Base-by-base conservation (phyloP, 2,113 vertebrate species). In the Campylomormyrus tamandua region DNA sequence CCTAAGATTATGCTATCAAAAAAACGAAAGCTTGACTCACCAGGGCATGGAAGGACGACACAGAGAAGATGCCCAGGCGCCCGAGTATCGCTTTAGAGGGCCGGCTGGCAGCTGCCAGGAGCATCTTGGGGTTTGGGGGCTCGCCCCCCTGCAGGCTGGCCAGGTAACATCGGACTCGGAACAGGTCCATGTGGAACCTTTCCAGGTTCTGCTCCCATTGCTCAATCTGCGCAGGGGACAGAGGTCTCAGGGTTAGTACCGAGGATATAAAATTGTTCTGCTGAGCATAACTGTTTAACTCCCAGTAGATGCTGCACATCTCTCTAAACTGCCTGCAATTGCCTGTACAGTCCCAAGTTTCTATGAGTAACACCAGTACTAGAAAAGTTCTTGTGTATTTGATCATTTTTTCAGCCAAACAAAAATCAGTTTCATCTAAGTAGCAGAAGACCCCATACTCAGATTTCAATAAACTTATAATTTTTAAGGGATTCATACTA, bases 201-300 rank as follows among this genome's bases (percentile, higher is more conserved):
- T 99, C 98, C 95, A 99, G 95, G 93, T 99, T 99, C 95, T 98
- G 98, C 88, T 99, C 98, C 98, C 98, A 99, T 88, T 98, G 98
- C 92, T 97, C 96, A 92, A 99, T 98, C 98, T 99, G 92, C 9
- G 39, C 35, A 88, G 50, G 15, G 35, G 31, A 53, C 85, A 87
- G 50, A 53, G 27, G n/a, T 39, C 50, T 19, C 50, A 31, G n/a
- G 49, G 15, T 52, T 49, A 48, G 52, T 70, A 70, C 62, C 9
- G 7, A 39, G 19, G 7, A 21, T 83, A n/a, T 11, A 17, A 77
- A 77, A 77, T 17, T 77, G 27, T 7, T 77, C 31, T 39, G 35
- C 70, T 17, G 70, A 35, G 15, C 70, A 77, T 17, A 83, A 45
- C 9, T 45, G 80, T 2, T 84, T 48, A 17, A 45, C 17, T 84